Evolutionary conservation across 1,140 invertebrate genomes (phyloP).

Genomic region (Lepidurus apus): DNA sequence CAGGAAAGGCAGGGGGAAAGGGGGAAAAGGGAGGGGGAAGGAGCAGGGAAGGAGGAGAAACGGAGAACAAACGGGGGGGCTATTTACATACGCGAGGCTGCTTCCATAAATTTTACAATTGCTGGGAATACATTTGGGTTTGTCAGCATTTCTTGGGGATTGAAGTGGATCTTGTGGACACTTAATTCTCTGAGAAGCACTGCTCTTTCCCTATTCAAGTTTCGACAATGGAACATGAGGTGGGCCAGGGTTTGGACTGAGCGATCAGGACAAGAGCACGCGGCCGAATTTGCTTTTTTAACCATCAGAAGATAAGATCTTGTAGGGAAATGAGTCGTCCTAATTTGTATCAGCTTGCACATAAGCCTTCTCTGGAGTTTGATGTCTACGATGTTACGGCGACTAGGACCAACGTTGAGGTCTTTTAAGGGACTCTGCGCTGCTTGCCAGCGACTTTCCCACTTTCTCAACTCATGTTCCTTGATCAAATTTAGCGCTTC

Average conservation of each 20-base stretch:
- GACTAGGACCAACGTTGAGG: neutral
- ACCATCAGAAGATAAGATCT: neutral
- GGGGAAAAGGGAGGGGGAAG: no score
- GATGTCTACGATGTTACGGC: neutral
- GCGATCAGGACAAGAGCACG: neutral
- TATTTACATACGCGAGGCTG: neutral
- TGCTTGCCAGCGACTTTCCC: no score
- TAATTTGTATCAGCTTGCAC: neutral
- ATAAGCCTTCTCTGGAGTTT: neutral
- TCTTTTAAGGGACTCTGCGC: no score
- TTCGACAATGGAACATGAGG: neutral
- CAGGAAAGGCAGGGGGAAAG: no score
- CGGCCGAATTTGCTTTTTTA: neutral
- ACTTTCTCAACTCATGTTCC: neutral
- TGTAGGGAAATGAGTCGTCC: neutral
- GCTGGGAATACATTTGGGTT: neutral
- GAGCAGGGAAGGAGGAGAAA: no score
- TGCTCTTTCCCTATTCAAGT: neutral
- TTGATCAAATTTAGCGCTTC: neutral
- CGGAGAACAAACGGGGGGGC: no score
- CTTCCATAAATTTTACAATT: neutral
- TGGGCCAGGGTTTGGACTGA: neutral
- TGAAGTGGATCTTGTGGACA: neutral
- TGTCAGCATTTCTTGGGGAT: neutral
- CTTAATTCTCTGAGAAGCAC: neutral